Evolutionary conservation across 2,113 vertebrate species (phyloP), one percentile per base, ranked within the genome.

Genomic region (Eublepharis macularius): DNA sequence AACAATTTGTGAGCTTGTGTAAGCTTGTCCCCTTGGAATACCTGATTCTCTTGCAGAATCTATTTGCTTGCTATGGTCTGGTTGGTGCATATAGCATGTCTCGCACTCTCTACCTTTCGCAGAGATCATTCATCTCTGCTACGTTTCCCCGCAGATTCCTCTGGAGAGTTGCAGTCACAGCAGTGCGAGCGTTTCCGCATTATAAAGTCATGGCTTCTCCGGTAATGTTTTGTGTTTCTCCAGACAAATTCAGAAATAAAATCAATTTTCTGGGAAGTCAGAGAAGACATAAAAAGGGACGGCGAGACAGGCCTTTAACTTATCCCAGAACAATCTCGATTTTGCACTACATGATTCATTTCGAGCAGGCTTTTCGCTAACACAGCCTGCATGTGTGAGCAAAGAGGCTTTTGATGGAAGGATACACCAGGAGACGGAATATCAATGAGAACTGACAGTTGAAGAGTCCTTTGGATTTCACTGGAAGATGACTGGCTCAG

Each of bases 241-340:
- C 45, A 45, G n/a, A 41, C 7, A 79, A 85, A 90, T 41, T 65
- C 43, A 24, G 34, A 83, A 86, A 79, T 80, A 85, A 85, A 85
- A 86, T 70, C 29, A 70, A 4, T 82, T 73, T 54, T 7, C 21
- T 73, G 60, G 1, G 47, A 66, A 80, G 1, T 54, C 80, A 73
- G 78, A 86, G 51, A 87, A 51, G n/a, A 51, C 29, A 68, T n/a
- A 60, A 1, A 60, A 78, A 70, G 14, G 57, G 84, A 3, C 1
- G 2, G 13, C 36, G 77, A 81, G 82, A 41, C 49, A 72, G 26
- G 4, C 49, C n/a, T 0, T 86, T 82, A 43, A 80, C 7, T 47
- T 66, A 0, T 4, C 83, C 90, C 49, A 57, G 83, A 86, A 76
- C 72, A 32, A 6, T 19, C 10, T 14, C 74, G 6, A 76, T 78